Evolutionary conservation across 2,888 invertebrate species (phyloP).

Genomic region (Eupithecia centaureata): DNA sequence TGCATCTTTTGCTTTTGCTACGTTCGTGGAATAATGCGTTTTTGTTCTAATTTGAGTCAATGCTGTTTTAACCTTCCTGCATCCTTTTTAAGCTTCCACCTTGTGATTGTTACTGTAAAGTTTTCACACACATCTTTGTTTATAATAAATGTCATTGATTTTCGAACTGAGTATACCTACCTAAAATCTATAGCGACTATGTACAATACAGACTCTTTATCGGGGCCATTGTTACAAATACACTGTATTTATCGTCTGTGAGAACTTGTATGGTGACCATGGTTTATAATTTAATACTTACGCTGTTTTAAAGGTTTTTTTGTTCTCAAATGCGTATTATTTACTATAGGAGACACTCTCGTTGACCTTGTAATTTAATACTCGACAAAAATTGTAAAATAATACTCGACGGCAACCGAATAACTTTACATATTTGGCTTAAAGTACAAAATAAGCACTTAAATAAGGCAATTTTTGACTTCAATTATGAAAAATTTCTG

Average conservation of each 20-base stretch:
- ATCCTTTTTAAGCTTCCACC: no score
- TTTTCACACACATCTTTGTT: background rate
- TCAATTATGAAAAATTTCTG: no score
- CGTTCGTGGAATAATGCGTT: background rate
- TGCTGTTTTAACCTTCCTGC: background rate
- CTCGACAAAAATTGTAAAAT: no score
- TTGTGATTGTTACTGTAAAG: background rate
- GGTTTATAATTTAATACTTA: background rate
- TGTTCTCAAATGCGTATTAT: no score
- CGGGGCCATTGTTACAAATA: constrained; percentile 38
- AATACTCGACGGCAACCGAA: no score
- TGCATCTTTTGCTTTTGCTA: background rate
- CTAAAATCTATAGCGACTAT: background rate
- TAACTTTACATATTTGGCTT: no score
- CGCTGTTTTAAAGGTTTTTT: no score
- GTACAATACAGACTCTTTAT: constrained; percentile 19
- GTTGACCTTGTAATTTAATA: no score
- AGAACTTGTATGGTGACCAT: constrained; percentile 25
- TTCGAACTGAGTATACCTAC: background rate
- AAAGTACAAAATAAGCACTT: no score
- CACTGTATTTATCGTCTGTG: constrained; percentile 35
- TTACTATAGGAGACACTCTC: no score
- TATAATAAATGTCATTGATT: background rate
- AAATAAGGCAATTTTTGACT: no score
- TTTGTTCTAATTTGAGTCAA: background rate